Conservation (phyloP, 2,113 vertebrate genomes). For the Maccullochella peelii region DNA sequence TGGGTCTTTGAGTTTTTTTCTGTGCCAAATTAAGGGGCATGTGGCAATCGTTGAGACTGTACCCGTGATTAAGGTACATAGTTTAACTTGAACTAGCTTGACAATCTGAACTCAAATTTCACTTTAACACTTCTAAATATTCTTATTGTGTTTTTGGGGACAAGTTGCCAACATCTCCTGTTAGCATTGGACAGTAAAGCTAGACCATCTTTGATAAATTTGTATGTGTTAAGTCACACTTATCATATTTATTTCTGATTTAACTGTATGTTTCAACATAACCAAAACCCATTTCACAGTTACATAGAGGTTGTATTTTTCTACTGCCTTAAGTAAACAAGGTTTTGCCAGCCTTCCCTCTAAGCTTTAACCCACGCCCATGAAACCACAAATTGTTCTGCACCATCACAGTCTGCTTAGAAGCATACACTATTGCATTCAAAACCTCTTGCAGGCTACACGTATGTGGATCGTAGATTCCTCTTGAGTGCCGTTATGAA, state of each 20-base stretch:
- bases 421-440: neutral
- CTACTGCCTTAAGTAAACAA: neutral
- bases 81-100: neutral
- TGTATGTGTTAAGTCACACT: neutral
- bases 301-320: neutral
- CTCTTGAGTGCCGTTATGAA: constrained; percentile 71
- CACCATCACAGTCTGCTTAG: neutral
- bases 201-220: too few relatives aligned
- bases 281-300: neutral
- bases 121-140: neutral
- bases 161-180: neutral
- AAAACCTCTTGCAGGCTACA: neutral
- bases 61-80: neutral
- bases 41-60: neutral
- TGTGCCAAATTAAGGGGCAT: neutral
- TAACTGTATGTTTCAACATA: neutral
- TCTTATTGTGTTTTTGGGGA: neutral
- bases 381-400: constrained; percentile 3
- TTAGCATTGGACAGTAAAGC: neutral
- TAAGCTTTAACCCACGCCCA: neutral
- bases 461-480: constrained; percentile 41
- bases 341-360: neutral
- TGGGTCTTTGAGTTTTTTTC: neutral
- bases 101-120: neutral
- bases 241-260: neutral